These are phyloP conservation scores for Falco biarmicus DNA, from an alignment of 2,797 vertebrate species.

Conservation along the genomic window DNA sequence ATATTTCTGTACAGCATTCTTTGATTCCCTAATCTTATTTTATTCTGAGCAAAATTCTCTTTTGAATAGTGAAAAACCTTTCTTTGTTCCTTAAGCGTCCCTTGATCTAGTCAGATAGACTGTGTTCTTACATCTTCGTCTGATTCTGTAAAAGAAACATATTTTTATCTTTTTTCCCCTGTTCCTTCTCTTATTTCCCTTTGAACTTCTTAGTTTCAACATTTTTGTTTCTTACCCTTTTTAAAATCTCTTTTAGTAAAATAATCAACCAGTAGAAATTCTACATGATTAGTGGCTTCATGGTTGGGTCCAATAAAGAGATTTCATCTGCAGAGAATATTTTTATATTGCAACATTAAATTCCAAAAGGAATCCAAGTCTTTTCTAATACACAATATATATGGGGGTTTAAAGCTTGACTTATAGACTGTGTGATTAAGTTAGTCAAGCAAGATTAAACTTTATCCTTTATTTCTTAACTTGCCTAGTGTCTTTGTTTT, in stretches of 20 bases:
- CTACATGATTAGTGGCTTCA: constrained; percentile 51
- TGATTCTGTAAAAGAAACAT: constrained; percentile 2
- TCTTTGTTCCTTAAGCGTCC: constrained; percentile 56
- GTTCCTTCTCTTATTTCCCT: constrained; percentile 23
- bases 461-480: constrained; percentile 54
- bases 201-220: constrained; percentile 39
- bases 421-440: constrained; percentile 51
- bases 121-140: constrained; percentile 1
- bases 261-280: constrained; percentile 45
- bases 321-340: constrained; percentile 54
- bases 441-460: constrained; percentile 61
- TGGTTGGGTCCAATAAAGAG: constrained; percentile 49
- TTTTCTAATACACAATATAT: constrained; percentile 20
- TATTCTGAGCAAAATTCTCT: constrained; percentile 37
- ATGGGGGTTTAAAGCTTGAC: constrained; percentile 35
- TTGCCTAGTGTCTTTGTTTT: constrained; percentile 25
- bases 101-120: constrained; percentile 39
- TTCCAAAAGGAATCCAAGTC: constrained; percentile 45
- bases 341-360: constrained; percentile 55
- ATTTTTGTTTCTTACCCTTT: constrained; percentile 46
- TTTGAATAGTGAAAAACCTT: not conserved
- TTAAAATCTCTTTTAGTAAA: constrained; percentile 38
- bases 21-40: constrained; percentile 55
- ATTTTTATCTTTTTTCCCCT: not conserved
- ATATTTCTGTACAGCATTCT: constrained; percentile 21